These are phyloP conservation scores for Chelmon rostratus DNA, from an alignment of 2,797 vertebrate species.

Conservation along the genomic window DNA sequence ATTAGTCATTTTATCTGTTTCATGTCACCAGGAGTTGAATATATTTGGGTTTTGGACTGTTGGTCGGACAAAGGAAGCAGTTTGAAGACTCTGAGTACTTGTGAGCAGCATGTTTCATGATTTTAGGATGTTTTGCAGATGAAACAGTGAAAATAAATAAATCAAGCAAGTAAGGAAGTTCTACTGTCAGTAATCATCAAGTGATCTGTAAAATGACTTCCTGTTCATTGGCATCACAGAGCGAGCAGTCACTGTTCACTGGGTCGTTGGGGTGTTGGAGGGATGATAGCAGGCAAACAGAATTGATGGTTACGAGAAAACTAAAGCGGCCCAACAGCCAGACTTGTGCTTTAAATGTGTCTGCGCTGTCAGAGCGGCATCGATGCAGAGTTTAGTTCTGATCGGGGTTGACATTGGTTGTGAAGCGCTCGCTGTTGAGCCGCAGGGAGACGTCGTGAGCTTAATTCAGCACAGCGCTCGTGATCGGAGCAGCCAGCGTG, in stretches of 20 bases:
- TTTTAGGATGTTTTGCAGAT: background rate
- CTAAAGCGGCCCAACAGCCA: background rate
- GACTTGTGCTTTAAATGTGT: background rate
- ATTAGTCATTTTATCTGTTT: background rate
- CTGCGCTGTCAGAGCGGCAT: background rate
- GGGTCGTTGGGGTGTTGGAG: background rate
- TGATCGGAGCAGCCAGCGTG: constrained; percentile 4
- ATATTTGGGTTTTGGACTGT: too few species aligned
- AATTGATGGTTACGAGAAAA: background rate
- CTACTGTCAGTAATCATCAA: background rate
- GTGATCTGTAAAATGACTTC: background rate
- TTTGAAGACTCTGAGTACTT: background rate
- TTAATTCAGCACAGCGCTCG: constrained; percentile 21
- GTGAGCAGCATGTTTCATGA: background rate
- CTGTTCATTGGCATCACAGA: background rate
- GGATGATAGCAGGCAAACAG: background rate
- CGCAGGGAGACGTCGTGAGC: background rate
- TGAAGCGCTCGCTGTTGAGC: constrained; percentile 15
- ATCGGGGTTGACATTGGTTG: background rate
- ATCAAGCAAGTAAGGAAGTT: background rate
- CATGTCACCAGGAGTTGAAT: too few species aligned
- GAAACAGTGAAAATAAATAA: background rate
- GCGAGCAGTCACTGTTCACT: background rate
- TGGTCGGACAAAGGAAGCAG: too few species aligned
- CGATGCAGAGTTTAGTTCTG: background rate